These are phyloP conservation scores for Eledona agricola DNA, from an alignment of 2,888 invertebrate genomes.

Conservation along the genomic window DNA sequence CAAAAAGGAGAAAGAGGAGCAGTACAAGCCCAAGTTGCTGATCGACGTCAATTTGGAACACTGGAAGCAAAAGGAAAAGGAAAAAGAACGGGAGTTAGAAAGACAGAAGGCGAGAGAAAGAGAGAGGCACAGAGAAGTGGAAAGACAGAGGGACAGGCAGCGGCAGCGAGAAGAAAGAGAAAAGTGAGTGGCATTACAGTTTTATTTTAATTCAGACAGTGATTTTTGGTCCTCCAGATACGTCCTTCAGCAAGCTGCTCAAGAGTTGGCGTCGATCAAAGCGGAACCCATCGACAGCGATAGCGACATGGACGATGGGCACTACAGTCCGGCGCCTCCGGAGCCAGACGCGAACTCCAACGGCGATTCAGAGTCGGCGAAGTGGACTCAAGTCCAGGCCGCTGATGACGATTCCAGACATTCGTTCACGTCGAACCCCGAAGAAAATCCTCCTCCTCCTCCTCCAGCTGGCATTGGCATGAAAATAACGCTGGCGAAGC, in stretches of 20 bases:
- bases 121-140: slow-evolving; percentile 89
- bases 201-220: too few relatives aligned
- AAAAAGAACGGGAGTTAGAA: slow-evolving; percentile 66
- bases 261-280: slow-evolving; percentile 72
- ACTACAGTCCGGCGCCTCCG: slow-evolving; percentile 58
- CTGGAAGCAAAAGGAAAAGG: slow-evolving; percentile 69
- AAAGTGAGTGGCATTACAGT: too few relatives aligned
- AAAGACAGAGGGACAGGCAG: slow-evolving; percentile 65
- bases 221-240: too few relatives aligned
- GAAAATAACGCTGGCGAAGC: slow-evolving; percentile 61
- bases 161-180: slow-evolving; percentile 59
- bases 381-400: slow-evolving; percentile 61
- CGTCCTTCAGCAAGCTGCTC: slow-evolving; percentile 67
- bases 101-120: slow-evolving; percentile 71
- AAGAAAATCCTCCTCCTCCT: slow-evolving; percentile 52
- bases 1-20: slow-evolving; percentile 80
- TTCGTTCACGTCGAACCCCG: slow-evolving; percentile 61
- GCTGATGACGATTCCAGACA: slow-evolving; percentile 64
- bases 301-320: slow-evolving; percentile 63
- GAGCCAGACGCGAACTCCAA: slow-evolving; percentile 54
- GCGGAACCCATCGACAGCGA: slow-evolving; percentile 81
- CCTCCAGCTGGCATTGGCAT: slow-evolving; percentile 57
- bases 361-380: slow-evolving; percentile 55
- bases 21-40: slow-evolving; percentile 84
- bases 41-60: slow-evolving; percentile 74